Conservation (phyloP, 2,797 vertebrate species). For the Tapera naevia region DNA sequence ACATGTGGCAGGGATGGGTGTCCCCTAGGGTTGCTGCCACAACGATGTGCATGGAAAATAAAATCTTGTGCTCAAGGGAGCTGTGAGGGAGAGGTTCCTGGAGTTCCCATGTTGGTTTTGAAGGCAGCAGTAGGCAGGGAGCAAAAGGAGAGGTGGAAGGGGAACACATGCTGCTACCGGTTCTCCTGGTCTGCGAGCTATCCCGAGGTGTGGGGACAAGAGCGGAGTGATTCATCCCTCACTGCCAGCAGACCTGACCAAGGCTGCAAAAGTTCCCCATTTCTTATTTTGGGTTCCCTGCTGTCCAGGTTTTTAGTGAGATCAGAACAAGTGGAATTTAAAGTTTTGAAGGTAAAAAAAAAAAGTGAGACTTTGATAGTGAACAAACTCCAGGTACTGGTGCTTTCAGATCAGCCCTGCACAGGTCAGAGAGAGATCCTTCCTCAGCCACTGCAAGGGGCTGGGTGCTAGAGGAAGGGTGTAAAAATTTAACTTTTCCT, state of each 20-base stretch:
- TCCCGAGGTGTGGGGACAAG: background rate
- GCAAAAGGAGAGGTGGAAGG: background rate
- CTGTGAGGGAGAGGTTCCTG: background rate
- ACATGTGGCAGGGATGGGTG: background rate
- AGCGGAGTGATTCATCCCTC: background rate
- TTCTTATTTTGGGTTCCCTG: background rate
- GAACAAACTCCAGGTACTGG: background rate
- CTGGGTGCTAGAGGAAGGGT: background rate
- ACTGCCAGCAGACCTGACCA: background rate
- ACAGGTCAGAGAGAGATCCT: background rate
- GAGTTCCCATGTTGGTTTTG: background rate
- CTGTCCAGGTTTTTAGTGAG: background rate
- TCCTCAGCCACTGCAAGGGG: background rate
- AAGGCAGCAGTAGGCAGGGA: background rate
- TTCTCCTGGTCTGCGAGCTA: background rate
- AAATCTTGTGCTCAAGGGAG: background rate
- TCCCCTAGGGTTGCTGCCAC: background rate
- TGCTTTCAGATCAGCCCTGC: background rate
- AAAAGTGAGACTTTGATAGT: background rate
- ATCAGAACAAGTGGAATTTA: background rate
- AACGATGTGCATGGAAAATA: background rate
- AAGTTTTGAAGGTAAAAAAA: background rate
- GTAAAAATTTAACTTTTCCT: background rate
- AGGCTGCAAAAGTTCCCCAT: background rate
- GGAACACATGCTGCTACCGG: rapidly evolving